Evolutionary conservation across 2,113 vertebrate species (phyloP).

Genomic region (Phyllostomus hastatus): DNA sequence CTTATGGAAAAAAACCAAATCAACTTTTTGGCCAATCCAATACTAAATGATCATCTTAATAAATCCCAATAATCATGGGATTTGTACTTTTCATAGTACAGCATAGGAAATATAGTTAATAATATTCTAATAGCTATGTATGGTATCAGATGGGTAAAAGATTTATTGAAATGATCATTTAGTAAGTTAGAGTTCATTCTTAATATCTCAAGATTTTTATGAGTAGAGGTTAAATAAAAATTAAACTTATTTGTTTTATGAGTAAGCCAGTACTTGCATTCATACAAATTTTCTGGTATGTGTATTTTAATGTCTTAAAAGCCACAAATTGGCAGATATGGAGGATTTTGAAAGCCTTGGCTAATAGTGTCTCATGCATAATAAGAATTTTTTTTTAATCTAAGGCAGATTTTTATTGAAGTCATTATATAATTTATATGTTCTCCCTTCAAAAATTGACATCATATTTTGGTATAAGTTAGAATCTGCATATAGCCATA

Average conservation of each 20-base stretch:
- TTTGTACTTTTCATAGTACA: not conserved
- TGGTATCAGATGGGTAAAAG: not conserved
- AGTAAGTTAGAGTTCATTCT: not conserved
- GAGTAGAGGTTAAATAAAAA: not conserved
- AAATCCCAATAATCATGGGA: not conserved
- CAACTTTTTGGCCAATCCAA: too few relatives aligned
- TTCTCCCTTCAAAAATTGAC: not conserved
- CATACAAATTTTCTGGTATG: conserved; percentile 46
- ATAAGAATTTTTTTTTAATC: not conserved
- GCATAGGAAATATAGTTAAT: not conserved
- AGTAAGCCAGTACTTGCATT: not conserved
- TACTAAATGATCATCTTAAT: not conserved
- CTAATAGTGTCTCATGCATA: not conserved
- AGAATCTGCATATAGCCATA: not conserved
- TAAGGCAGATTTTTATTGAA: not conserved
- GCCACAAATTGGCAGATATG: not conserved
- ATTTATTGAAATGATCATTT: not conserved
- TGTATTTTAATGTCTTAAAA: not conserved
- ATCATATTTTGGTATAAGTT: not conserved
- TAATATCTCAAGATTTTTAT: conserved; percentile 37
- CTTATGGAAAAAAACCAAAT: too few relatives aligned
- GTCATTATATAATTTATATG: not conserved
- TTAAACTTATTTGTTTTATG: conserved; percentile 43
- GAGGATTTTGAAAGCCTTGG: not conserved
- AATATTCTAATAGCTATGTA: not conserved